phyloP scores from a whole-genome alignment of 1,140 invertebrate genomes.

The Caenorhabditis latens region DNA sequence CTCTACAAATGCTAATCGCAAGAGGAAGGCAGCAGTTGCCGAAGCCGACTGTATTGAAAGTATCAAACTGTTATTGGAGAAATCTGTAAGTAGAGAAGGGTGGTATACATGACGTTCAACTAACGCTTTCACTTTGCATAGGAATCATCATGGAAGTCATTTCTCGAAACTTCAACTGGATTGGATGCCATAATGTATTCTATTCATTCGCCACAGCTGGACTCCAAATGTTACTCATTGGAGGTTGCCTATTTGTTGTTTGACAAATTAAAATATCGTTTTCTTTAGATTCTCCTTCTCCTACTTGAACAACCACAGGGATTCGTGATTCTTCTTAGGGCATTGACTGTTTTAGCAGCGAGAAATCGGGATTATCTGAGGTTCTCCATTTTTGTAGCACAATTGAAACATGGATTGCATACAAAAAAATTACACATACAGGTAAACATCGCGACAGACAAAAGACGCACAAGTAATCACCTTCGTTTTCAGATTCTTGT shows the following conservation, averaged over 20 bases:
- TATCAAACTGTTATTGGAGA: constrained; percentile 68
- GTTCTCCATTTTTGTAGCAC: constrained; percentile 66
- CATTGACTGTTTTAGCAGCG: constrained; percentile 67
- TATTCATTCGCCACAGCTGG: constrained; percentile 70
- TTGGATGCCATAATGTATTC: constrained; percentile 70
- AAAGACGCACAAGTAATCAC: no score
- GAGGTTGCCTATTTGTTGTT: constrained; percentile 61
- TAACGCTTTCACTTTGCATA: constrained; percentile 4
- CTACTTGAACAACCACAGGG: constrained; percentile 69
- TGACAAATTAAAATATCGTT: constrained; percentile 46
- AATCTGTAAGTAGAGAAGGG: constrained; percentile 61
- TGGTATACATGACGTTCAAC: neutral
- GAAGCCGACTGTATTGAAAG: constrained; percentile 71
- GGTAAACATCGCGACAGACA: constrained; percentile 13
- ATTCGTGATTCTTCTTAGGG: constrained; percentile 65
- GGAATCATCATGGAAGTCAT: constrained; percentile 58
- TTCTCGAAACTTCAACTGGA: constrained; percentile 68
- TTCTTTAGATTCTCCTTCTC: constrained; percentile 65
- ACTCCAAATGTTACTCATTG: constrained; percentile 71
- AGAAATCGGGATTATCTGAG: constrained; percentile 68
- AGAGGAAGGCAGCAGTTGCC: constrained; percentile 68
- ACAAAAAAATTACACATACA: constrained; percentile 70
- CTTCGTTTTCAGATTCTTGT: constrained; percentile 63
- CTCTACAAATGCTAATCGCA: constrained; percentile 63
- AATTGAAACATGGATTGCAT: constrained; percentile 70